Evolutionary conservation across 2,797 vertebrate genomes (phyloP).

Genomic region (Paratrypauchen microcephalus): DNA sequence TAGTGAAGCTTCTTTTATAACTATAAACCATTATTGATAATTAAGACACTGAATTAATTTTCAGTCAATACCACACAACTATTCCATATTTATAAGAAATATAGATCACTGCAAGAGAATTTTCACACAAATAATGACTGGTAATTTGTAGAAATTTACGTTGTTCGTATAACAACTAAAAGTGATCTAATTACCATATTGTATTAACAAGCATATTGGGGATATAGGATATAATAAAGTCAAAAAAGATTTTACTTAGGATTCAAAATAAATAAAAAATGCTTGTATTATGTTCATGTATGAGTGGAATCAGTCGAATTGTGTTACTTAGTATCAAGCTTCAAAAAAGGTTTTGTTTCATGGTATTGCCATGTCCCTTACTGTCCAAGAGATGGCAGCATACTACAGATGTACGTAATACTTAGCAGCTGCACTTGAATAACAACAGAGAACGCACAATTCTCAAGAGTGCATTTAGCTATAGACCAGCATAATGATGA

Average conservation of each 20-base stretch:
- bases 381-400: constrained; percentile 63
- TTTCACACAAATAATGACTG: not conserved
- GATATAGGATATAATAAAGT: too few species aligned
- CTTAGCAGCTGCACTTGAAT: not conserved
- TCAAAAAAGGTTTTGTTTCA: not conserved
- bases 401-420: constrained; percentile 10
- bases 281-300: not conserved
- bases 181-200: too few species aligned
- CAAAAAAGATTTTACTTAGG: too few species aligned
- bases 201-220: too few species aligned
- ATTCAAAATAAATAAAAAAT: too few species aligned
- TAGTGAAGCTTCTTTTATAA: not conserved
- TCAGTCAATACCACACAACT: not conserved
- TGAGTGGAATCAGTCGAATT: too few species aligned
- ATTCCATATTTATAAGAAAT: not conserved
- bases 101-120: not conserved
- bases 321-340: not conserved
- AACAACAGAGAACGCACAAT: not conserved
- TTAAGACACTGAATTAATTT: not conserved
- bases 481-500: constrained; percentile 7
- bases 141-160: not conserved
- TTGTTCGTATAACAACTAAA: not conserved
- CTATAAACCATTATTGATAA: not conserved
- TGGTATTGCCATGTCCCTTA: constrained; percentile 12
- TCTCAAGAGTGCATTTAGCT: not conserved